Base-by-base conservation (phyloP, 2,113 vertebrate genomes). In the Myocastor coypus region DNA sequence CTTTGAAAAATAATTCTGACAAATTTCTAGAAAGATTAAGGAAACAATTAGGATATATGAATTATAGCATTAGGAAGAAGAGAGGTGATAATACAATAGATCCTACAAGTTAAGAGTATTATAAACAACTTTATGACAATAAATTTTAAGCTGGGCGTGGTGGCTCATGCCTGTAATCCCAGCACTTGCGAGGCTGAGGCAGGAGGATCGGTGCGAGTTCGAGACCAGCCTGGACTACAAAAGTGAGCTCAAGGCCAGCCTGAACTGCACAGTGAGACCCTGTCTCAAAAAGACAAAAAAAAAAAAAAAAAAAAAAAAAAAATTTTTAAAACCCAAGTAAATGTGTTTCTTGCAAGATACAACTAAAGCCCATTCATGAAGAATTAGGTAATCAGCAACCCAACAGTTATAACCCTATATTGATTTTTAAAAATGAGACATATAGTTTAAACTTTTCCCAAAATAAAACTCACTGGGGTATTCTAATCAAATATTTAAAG, bases 1-100 rank as follows among this genome's bases (percentile, higher is more conserved):
- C 81, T 92, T n/a, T 40, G 19, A 78, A 26, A 94, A 61, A 88
- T 68, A 69, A 59, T 75, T 75, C n/a, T 95, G 24, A 96, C 55
- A 96, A 96, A 78, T 8, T 26, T 85, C 37, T 77, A 84, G 30
- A 30, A 20, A 89, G 30, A 69, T 78, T 88, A 83, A 69, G 61
- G 24, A 26, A 52, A 92, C 89, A 85, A 20, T 46, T 16, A 59
- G 57, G 89, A 87, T 24, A 85, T 16, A 71, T 6, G 71, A 73
- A 85, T 42, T 75, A 42, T 28, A 66, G 12, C 19, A 61, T 89
- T 8, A 82, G 37, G 59, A 59, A 89, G 37, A 57, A 71, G 30
- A 80, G 7, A 32, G 30, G 17, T 52, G 19, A 86, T 32, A 55
- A 81, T n/a, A 69, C 28, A 10, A 42, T 40, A 91, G 64, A 90